Percentiles rank a stretch among this genome's conserved stretches.
phyloP scores from a whole-genome alignment of 2,888 invertebrate genomes.

The Hirtodrosophila duncani region DNA sequence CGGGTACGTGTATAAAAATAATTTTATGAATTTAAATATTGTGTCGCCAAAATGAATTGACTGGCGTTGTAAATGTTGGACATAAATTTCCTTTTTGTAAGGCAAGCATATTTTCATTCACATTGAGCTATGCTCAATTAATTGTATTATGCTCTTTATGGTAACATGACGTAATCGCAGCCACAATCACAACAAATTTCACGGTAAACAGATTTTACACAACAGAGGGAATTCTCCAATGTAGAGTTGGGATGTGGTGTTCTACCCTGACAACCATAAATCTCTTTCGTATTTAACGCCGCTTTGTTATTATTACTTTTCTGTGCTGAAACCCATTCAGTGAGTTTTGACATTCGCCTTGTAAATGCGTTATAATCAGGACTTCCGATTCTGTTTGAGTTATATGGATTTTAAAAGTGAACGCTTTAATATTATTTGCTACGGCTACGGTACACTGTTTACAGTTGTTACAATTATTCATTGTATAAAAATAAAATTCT shows the following conservation, averaged over 20 bases:
- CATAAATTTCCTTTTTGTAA: conserved; percentile 60
- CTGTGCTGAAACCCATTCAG: conserved; percentile 56
- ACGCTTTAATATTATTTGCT: conserved; percentile 68
- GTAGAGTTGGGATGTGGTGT: conserved; percentile 40
- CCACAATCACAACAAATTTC: conserved; percentile 72
- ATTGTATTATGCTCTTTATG: conserved; percentile 36
- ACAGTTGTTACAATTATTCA: conserved; percentile 67
- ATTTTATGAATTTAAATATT: no score
- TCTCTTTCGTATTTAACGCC: conserved; percentile 56
- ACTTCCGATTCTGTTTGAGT: conserved; percentile 53
- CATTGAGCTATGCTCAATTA: conserved; percentile 50
- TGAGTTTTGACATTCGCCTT: conserved; percentile 65
- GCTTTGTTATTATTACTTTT: conserved; percentile 43
- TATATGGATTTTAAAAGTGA: conserved; percentile 32
- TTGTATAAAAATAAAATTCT: conserved; percentile 53
- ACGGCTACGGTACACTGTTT: conserved; percentile 64
- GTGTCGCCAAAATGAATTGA: no score
- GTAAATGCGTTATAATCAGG: conserved; percentile 61
- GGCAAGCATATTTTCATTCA: conserved; percentile 39
- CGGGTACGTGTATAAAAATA: no score
- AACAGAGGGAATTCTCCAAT: conserved; percentile 38
- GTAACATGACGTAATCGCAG: conserved; percentile 48
- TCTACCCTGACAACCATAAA: conserved; percentile 45
- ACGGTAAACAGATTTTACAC: conserved; percentile 58
- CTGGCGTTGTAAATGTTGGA: conserved; percentile 42